phyloP scores from a whole-genome alignment of 1,140 invertebrate genomes.

The Agrilus planipennis region DNA sequence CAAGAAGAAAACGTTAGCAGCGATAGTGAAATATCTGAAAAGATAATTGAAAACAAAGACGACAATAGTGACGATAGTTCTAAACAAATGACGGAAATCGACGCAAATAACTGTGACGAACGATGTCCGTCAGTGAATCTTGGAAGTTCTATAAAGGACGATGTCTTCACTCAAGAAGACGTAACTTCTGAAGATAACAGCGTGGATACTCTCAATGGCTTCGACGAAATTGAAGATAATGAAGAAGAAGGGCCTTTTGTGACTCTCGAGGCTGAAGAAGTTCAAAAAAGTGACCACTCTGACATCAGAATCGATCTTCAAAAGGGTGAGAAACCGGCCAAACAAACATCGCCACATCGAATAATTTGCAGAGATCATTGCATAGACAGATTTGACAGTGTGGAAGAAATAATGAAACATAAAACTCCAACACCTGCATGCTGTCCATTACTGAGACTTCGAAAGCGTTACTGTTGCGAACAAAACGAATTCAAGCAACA shows the following conservation, averaged over 20 bases:
- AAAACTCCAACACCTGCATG: background rate
- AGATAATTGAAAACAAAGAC: conserved; percentile 3
- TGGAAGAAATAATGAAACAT: background rate
- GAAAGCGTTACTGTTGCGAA: conserved; percentile 27
- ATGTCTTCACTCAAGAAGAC: too few relatives aligned
- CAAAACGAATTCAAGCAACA: conserved; percentile 16
- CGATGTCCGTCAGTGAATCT: too few relatives aligned
- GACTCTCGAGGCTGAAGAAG: too few relatives aligned
- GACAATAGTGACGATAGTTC: conserved; percentile 7
- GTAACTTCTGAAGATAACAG: too few relatives aligned
- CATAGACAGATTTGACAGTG: conserved; percentile 26
- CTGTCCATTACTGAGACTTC: conserved; percentile 26
- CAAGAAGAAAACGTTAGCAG: conserved; percentile 7
- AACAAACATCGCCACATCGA: too few relatives aligned
- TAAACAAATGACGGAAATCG: conserved; percentile 13
- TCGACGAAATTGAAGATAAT: too few relatives aligned
- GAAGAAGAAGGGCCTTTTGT: too few relatives aligned
- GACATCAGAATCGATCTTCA: too few relatives aligned
- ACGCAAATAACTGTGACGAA: conserved; percentile 1
- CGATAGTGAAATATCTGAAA: background rate
- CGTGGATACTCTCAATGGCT: too few relatives aligned
- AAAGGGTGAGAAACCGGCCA: too few relatives aligned
- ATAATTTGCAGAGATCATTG: conserved; percentile 31
- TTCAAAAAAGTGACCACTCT: too few relatives aligned
- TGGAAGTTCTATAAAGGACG: too few relatives aligned